These are phyloP conservation scores for Anableps anableps DNA, from an alignment of 2,797 vertebrate species.

Conservation along the genomic window DNA sequence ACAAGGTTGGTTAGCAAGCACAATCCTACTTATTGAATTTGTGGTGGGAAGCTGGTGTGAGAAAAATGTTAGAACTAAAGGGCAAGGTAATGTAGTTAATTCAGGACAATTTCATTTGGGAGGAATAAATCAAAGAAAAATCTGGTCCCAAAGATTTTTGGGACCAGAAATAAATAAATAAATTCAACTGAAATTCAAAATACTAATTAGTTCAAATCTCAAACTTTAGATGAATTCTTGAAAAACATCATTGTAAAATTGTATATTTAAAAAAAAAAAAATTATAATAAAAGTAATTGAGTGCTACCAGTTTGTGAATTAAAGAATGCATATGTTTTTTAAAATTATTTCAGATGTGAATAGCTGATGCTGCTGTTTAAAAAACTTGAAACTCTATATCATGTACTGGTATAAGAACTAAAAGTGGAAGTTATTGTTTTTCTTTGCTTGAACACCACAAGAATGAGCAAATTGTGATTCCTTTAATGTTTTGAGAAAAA, in stretches of 20 bases:
- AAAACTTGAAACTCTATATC: background rate
- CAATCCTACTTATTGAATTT: slow-evolving; percentile 17
- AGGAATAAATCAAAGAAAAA: background rate
- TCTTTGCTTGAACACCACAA: no score
- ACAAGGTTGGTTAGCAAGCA: slow-evolving; percentile 14
- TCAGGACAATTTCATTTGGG: background rate
- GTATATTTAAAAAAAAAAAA: no score
- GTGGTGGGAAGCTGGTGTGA: slow-evolving; percentile 42
- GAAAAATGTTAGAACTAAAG: background rate
- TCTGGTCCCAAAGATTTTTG: background rate
- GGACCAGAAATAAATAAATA: no score
- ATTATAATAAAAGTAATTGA: background rate
- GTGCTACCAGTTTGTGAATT: background rate
- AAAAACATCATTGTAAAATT: background rate
- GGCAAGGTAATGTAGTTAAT: background rate
- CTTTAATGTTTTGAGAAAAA: no score
- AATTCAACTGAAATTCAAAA: background rate
- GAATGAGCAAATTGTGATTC: no score
- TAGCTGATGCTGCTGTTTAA: background rate
- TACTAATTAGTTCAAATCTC: background rate
- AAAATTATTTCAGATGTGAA: background rate
- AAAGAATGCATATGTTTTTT: background rate
- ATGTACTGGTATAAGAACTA: background rate
- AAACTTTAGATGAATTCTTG: background rate
- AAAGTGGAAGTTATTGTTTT: no score